Percentiles rank a stretch among this genome's conserved stretches.
Conservation (phyloP, 2,797 vertebrate species). For the Tapera naevia region DNA sequence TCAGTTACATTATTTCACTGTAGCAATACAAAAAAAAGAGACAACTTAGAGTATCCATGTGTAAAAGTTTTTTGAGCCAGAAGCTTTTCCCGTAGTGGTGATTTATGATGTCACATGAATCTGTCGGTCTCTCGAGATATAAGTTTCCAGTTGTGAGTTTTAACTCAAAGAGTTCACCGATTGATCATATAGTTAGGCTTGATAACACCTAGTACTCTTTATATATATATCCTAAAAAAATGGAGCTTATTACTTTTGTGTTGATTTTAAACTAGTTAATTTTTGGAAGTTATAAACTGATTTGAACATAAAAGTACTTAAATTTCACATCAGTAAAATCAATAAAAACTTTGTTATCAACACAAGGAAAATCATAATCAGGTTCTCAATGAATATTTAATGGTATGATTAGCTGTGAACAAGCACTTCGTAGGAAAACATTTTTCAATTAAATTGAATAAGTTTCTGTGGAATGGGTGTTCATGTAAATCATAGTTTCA, state of each 20-base stretch:
- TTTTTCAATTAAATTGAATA: neutral
- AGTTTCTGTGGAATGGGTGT: neutral
- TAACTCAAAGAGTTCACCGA: neutral
- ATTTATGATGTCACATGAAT: neutral
- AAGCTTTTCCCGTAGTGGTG: neutral
- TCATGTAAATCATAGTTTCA: neutral
- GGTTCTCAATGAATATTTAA: neutral
- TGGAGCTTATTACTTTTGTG: neutral
- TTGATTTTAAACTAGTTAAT: neutral
- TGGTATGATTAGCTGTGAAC: neutral
- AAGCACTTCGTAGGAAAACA: neutral
- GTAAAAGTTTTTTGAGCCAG: neutral
- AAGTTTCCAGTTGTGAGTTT: neutral
- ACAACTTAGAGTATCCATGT: neutral
- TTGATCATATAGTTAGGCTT: neutral
- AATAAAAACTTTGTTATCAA: neutral
- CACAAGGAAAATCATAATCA: neutral
- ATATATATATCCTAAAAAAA: neutral
- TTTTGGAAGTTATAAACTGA: neutral
- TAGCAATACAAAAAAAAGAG: neutral
- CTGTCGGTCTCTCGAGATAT: neutral
- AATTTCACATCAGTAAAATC: neutral
- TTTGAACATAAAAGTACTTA: neutral
- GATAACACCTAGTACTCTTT: rapidly evolving
- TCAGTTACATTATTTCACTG: neutral